These are phyloP conservation scores for Drosophila ezoana DNA, from an alignment of 2,888 invertebrate species.

Conservation along the genomic window DNA sequence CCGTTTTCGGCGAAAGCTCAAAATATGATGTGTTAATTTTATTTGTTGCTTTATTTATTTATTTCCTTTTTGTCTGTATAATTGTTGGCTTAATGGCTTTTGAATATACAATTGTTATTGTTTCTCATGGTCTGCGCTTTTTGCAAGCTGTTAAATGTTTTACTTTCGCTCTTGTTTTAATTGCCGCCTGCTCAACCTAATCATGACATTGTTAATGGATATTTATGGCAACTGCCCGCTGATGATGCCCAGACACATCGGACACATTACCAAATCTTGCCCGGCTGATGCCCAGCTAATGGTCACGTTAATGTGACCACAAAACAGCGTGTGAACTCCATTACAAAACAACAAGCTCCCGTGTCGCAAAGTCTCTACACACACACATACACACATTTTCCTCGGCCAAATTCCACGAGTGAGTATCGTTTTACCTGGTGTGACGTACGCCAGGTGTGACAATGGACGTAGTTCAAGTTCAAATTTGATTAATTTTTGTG, in stretches of 20 bases:
- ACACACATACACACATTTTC: constrained; percentile 20
- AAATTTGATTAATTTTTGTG: background rate
- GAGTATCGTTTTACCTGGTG: constrained; percentile 1
- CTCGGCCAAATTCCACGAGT: constrained; percentile 14
- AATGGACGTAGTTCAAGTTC: constrained; percentile 39
- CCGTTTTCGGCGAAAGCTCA: constrained; percentile 39
- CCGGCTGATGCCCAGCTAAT: constrained; percentile 29
- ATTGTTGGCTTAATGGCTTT: constrained; percentile 33
- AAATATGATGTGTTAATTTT: constrained; percentile 18
- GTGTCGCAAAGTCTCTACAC: constrained; percentile 5
- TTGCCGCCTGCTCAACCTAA: constrained; percentile 55
- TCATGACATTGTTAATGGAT: constrained; percentile 44
- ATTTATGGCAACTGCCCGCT: constrained; percentile 4
- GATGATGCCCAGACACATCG: constrained; percentile 7
- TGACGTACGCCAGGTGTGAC: constrained; percentile 6
- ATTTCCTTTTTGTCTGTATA: background rate
- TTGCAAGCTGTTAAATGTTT: constrained; percentile 54
- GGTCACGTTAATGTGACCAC: constrained; percentile 56
- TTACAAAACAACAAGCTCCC: constrained; percentile 44
- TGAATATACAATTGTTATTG: constrained; percentile 53
- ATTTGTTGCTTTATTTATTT: constrained; percentile 7
- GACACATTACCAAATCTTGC: constrained; percentile 6
- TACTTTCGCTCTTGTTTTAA: constrained; percentile 72
- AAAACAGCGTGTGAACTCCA: constrained; percentile 65
- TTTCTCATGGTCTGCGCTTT: constrained; percentile 16